Conservation (phyloP, 2,797 vertebrate species). For the Rhabdophis nuchalis region DNA sequence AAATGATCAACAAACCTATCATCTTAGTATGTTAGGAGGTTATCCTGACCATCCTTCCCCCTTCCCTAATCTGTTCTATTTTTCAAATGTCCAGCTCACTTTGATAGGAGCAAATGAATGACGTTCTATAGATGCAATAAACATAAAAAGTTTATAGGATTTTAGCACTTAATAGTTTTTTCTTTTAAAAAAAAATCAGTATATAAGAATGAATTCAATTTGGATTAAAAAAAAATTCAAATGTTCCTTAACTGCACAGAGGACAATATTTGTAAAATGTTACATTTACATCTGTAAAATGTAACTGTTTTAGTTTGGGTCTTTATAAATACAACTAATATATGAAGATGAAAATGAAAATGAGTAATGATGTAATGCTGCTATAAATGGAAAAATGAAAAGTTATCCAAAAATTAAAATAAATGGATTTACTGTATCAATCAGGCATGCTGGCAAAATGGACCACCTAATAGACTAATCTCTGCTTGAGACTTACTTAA, state of each 20-base stretch:
- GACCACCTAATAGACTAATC: conserved; percentile 63
- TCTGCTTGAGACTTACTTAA: conserved; percentile 57
- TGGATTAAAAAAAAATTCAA: not conserved
- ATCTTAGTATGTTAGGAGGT: not conserved
- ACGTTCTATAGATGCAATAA: not conserved
- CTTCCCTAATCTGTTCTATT: not conserved
- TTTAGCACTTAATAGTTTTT: not conserved
- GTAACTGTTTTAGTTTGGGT: conserved; percentile 38
- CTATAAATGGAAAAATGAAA: conserved; percentile 38
- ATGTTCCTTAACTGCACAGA: conserved; percentile 18
- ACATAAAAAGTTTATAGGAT: not conserved
- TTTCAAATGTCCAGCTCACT: not conserved
- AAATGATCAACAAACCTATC: not conserved
- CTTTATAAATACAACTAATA: conserved; percentile 33
- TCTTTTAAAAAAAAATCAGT: not conserved
- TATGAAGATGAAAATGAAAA: not conserved
- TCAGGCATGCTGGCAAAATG: conserved; percentile 51
- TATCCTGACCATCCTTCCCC: not conserved
- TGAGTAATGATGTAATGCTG: not conserved
- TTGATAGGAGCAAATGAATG: not conserved
- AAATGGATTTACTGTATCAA: conserved; percentile 53
- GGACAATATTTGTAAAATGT: conserved; percentile 21
- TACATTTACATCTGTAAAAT: too few species aligned
- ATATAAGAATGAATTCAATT: conserved; percentile 38
- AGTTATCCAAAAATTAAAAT: conserved; percentile 22